Conservation (phyloP, 2,113 vertebrate species). For the Narcine bancroftii region DNA sequence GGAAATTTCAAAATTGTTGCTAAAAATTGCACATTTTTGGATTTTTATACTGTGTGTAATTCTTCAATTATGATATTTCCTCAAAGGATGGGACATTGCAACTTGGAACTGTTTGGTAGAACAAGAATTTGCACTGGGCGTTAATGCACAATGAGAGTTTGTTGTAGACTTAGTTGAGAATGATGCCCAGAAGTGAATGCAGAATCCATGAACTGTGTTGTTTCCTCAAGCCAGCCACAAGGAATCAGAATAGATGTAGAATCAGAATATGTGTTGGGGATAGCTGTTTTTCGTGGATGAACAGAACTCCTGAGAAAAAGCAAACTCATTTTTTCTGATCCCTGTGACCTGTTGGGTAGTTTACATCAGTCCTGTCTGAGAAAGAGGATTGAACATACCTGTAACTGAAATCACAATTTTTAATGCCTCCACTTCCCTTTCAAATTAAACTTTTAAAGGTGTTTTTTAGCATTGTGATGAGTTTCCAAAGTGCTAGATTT, state of each 20-base stretch:
- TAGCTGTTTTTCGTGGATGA: neutral
- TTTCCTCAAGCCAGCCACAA: neutral
- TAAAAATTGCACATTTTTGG: neutral
- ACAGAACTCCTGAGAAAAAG: neutral
- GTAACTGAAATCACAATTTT: neutral
- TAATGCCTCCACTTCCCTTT: neutral
- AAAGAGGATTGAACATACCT: neutral
- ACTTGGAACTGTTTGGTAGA: neutral
- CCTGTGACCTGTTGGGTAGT: neutral
- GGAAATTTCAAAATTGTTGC: neutral
- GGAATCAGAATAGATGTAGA: neutral
- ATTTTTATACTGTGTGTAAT: neutral
- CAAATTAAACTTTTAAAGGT: constrained; percentile 1
- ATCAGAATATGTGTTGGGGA: neutral
- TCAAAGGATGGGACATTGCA: neutral
- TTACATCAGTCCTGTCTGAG: neutral
- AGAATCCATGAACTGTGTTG: neutral
- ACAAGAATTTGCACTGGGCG: neutral
- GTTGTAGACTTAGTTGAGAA: neutral
- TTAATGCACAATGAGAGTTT: neutral
- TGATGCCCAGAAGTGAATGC: neutral
- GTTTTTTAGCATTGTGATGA: neutral
- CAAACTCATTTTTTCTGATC: neutral
- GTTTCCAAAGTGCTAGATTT: neutral
- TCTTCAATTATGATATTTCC: too few species aligned